phyloP scores from a whole-genome alignment of 1,140 invertebrate species.

The Ostrea edulis region DNA sequence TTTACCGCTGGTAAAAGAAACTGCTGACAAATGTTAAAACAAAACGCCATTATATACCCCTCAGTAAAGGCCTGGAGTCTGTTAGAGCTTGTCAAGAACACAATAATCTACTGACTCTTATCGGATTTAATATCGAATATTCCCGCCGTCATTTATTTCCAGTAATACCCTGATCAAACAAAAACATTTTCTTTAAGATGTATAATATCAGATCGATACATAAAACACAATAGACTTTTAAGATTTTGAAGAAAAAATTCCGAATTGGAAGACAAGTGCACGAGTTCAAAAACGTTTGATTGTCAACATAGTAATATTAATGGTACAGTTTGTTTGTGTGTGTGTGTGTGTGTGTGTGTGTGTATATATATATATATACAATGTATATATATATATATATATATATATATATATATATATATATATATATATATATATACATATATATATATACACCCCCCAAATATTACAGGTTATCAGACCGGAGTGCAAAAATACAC shows the following conservation, averaged over 20 bases:
- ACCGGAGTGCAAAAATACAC: no score
- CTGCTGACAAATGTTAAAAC: neutral
- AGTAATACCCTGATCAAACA: slow-evolving; percentile 3
- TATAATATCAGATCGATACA: neutral
- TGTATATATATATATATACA: no score
- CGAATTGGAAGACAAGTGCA: no score
- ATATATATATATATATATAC: no score
- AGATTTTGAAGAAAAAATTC: neutral
- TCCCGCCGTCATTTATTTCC: neutral
- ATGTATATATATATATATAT: no score
- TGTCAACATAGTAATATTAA: no score
- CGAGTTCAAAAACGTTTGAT: no score
- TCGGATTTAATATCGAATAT: slow-evolving; percentile 15
- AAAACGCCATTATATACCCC: neutral
- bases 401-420: no score
- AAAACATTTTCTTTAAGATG: slow-evolving; percentile 4
- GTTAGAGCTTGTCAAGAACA: slow-evolving; percentile 24
- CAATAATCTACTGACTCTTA: neutral
- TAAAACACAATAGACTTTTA: neutral
- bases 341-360: no score
- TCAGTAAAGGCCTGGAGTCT: neutral
- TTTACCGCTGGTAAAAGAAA: neutral
- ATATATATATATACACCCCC: no score
- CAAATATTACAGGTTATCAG: no score
- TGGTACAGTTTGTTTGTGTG: no score